Evolutionary conservation across 2,797 vertebrate genomes (phyloP).

Genomic region (Okamejei kenojei): DNA sequence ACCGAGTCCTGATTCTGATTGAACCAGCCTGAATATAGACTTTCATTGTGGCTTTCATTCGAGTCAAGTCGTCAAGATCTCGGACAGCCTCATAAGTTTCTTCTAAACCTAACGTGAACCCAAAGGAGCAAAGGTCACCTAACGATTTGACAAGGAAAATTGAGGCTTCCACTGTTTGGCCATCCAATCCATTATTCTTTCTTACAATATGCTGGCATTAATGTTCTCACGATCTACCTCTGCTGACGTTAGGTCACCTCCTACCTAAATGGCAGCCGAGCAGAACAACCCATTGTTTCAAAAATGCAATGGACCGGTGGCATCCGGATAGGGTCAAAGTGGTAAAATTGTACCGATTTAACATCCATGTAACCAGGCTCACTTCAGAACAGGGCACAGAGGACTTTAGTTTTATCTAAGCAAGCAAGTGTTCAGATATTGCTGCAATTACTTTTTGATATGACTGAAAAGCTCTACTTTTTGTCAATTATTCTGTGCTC

Average conservation of each 20-base stretch:
- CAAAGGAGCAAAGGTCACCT: not conserved
- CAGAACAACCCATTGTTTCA: not conserved
- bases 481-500: not conserved
- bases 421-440: not conserved
- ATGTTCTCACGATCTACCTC: not conserved
- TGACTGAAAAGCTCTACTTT: not conserved
- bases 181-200: not conserved
- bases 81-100: not conserved
- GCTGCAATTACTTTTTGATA: not conserved
- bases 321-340: not conserved
- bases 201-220: not conserved
- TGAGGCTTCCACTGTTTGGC: not conserved
- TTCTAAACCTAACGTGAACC: not conserved
- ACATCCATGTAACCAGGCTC: not conserved
- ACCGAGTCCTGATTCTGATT: not conserved
- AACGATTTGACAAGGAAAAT: not conserved
- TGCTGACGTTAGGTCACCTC: not conserved
- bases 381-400: not conserved
- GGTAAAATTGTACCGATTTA: not conserved
- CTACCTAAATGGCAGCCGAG: not conserved
- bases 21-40: not conserved
- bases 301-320: not conserved
- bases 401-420: not conserved
- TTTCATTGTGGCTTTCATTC: not conserved
- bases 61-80: not conserved